Evolutionary conservation across 2,888 invertebrate genomes (phyloP).

Genomic region (Protonemura montana): DNA sequence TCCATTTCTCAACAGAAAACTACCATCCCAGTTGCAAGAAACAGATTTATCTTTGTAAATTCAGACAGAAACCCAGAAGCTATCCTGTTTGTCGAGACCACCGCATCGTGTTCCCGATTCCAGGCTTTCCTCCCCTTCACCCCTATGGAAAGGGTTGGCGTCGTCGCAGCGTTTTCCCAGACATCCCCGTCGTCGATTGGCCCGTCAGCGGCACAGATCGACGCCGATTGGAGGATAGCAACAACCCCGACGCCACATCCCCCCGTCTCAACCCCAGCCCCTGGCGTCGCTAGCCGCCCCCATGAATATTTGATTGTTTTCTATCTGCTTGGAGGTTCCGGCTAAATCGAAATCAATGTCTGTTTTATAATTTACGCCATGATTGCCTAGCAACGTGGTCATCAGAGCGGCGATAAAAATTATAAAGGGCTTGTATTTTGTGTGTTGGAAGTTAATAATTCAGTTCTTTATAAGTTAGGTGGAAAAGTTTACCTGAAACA

Average conservation of each 20-base stretch:
- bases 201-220: neutral
- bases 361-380: conserved; percentile 18
- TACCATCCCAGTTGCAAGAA: no score
- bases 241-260: no score
- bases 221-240: conserved; percentile 1
- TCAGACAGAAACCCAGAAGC: neutral
- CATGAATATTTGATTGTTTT: neutral
- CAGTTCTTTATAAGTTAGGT: neutral
- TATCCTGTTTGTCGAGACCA: neutral
- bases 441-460: neutral
- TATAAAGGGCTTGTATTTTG: neutral
- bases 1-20: no score
- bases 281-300: neutral
- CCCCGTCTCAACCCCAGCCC: neutral
- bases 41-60: no score
- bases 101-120: neutral
- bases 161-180: neutral
- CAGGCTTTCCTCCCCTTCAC: neutral
- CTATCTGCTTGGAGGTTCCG: neutral
- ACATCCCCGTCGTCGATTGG: neutral
- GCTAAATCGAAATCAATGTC: conserved; percentile 34
- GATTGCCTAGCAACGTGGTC: conserved; percentile 30
- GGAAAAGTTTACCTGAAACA: neutral
- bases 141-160: neutral
- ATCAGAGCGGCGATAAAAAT: neutral